These are phyloP conservation scores for Falco novaeseelandiae DNA, from an alignment of 2,797 vertebrate genomes.

Conservation along the genomic window DNA sequence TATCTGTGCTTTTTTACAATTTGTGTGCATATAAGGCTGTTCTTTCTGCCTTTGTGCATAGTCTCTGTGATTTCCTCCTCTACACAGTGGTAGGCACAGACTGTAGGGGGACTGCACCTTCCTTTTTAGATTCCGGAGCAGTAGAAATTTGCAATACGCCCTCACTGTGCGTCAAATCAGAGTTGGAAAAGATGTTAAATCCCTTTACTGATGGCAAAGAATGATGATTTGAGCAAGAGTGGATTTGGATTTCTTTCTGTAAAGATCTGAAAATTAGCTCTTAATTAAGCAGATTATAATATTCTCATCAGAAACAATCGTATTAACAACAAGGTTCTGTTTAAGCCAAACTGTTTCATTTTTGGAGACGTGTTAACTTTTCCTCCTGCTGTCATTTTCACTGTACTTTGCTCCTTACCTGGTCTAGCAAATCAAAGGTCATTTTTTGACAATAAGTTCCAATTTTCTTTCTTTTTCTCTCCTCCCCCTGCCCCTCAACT, in stretches of 20 bases:
- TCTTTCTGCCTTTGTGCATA: neutral
- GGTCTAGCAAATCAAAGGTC: neutral
- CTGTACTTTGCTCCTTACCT: neutral
- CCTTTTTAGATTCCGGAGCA: neutral
- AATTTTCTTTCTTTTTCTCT: neutral
- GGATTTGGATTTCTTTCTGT: neutral
- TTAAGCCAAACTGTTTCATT: neutral
- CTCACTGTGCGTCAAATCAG: neutral
- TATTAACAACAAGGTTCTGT: neutral
- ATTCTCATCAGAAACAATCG: neutral
- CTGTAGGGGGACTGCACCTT: neutral
- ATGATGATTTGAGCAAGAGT: neutral
- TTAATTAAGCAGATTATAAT: constrained; percentile 16
- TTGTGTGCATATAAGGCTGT: neutral
- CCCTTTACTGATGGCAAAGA: neutral
- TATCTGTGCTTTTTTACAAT: neutral
- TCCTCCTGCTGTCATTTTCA: neutral
- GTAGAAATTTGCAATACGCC: neutral
- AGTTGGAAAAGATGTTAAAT: neutral
- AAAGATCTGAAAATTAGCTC: neutral
- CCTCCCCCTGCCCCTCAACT: neutral
- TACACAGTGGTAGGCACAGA: neutral
- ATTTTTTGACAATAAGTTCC: neutral
- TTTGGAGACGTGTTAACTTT: neutral
- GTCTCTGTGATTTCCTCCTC: neutral